Conservation (phyloP, 2,888 invertebrate genomes). For the Crocallis elinguaria region DNA sequence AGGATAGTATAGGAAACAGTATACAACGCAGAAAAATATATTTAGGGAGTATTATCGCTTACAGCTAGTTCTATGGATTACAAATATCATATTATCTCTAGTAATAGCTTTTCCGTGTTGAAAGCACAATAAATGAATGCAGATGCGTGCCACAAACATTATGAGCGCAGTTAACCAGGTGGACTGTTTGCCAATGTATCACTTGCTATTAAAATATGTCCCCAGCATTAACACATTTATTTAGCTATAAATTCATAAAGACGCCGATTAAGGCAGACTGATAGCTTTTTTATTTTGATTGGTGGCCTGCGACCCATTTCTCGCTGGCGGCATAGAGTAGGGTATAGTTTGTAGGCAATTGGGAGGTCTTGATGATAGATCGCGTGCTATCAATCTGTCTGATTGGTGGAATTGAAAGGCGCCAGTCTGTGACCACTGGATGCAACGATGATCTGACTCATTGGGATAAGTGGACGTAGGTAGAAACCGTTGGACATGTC, state of each 20-base stretch:
- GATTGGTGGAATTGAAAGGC: conserved; percentile 77
- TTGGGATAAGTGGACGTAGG: conserved; percentile 31
- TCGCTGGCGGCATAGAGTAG: conserved; percentile 13
- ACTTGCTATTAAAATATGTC: conserved; percentile 4
- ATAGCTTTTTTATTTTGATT: conserved; percentile 34
- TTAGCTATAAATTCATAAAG: conserved; percentile 20
- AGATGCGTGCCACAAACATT: conserved; percentile 7
- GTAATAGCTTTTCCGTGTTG: conserved; percentile 2
- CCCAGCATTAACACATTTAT: conserved; percentile 12
- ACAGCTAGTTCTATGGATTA: not conserved
- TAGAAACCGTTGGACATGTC: conserved; percentile 25
- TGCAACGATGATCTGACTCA: conserved; percentile 32
- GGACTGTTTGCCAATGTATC: conserved; percentile 14
- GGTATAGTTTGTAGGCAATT: conserved; percentile 25
- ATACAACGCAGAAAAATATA: too few relatives aligned
- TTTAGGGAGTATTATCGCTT: too few relatives aligned
- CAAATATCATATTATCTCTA: not conserved
- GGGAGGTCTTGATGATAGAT: conserved; percentile 56
- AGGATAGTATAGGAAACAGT: too few relatives aligned
- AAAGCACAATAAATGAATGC: not conserved
- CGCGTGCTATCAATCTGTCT: conserved; percentile 66
- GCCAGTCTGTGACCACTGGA: conserved; percentile 61
- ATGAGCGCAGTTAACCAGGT: conserved; percentile 8
- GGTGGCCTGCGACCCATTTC: conserved; percentile 46
- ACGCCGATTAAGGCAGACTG: conserved; percentile 40